Evolutionary conservation across 2,113 vertebrate genomes (phyloP).

Genomic region (Leucosticte australis): DNA sequence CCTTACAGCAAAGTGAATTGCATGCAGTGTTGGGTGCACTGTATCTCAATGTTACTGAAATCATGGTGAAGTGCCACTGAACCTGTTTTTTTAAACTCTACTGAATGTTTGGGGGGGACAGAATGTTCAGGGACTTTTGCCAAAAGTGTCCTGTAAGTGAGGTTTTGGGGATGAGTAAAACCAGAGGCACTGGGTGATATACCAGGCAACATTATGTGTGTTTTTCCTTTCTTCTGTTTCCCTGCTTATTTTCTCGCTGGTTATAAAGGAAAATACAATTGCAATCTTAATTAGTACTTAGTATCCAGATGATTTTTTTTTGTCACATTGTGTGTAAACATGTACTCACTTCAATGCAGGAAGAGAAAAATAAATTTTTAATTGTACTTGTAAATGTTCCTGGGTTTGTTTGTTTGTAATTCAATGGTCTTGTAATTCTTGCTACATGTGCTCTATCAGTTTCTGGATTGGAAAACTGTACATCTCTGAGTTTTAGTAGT

Average conservation of each 20-base stretch:
- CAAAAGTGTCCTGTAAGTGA: neutral
- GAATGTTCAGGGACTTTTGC: conserved; percentile 7
- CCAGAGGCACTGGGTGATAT: neutral
- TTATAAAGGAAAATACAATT: neutral
- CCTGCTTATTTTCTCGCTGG: neutral
- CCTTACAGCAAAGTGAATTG: conserved; percentile 46
- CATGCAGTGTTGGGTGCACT: conserved; percentile 15
- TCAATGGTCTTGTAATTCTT: neutral
- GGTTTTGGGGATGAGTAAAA: neutral
- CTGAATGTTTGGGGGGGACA: neutral
- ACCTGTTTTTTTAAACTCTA: neutral
- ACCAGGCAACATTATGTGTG: neutral
- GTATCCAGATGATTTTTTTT: neutral
- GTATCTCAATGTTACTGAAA: conserved; percentile 27
- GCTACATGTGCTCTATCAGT: neutral
- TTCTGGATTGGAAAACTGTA: neutral
- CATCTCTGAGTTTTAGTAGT: neutral
- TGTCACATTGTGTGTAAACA: conserved; percentile 21
- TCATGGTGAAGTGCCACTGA: conserved; percentile 46
- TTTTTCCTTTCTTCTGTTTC: neutral
- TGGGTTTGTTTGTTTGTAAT: neutral
- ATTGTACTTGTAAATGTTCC: conserved; percentile 54
- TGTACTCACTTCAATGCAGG: conserved; percentile 54
- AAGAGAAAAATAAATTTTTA: conserved; percentile 74
- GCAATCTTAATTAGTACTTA: neutral